Evolutionary conservation across 2,888 invertebrate genomes (phyloP).

Genomic region (Macrosiphum euphorbiae): DNA sequence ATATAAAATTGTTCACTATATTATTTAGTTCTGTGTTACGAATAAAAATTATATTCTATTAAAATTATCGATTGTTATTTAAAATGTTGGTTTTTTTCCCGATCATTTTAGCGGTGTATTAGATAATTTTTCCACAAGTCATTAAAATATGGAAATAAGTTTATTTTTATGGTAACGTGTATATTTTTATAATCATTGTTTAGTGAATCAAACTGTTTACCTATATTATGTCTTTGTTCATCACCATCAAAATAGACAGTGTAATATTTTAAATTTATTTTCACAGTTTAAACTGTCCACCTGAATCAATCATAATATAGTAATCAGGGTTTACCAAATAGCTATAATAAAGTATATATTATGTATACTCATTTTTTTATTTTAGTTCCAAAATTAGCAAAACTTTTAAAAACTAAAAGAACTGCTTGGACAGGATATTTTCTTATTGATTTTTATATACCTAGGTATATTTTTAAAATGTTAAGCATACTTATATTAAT

Average conservation of each 20-base stretch:
- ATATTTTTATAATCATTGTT: no score
- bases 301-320: background rate
- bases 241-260: background rate
- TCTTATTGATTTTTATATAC: background rate
- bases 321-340: background rate
- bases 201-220: background rate
- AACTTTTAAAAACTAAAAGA: background rate
- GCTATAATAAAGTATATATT: no score
- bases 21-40: background rate
- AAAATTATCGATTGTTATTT: background rate
- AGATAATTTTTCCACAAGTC: no score
- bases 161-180: no score
- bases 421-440: background rate
- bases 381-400: background rate
- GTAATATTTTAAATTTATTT: background rate
- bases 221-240: background rate
- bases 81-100: background rate
- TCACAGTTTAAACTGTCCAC: background rate
- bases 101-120: background rate
- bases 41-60: background rate
- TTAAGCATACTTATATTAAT: background rate
- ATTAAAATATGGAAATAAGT: no score
- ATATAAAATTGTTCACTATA: background rate
- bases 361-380: background rate
- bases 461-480: background rate